Evolutionary conservation across 2,113 vertebrate genomes (phyloP).

Genomic region (Raja brachyura): DNA sequence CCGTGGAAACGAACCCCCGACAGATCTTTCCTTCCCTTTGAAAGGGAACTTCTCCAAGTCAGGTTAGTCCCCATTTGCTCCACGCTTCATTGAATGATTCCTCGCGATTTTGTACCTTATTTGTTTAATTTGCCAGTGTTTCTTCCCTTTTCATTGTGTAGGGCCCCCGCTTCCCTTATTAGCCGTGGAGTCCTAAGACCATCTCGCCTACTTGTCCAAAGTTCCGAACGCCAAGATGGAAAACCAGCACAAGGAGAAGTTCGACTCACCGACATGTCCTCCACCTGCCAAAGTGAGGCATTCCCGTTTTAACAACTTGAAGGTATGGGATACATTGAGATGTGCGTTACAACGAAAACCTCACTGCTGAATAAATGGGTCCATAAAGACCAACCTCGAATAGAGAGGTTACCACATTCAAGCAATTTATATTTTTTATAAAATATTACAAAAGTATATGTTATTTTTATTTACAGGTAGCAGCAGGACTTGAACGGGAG

Average conservation of each 20-base stretch:
- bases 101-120: not conserved
- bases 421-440: not conserved
- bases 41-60: not conserved
- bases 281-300: not conserved
- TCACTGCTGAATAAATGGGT: not conserved
- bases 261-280: not conserved
- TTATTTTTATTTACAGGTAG: not conserved
- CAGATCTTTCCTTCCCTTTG: no score
- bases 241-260: not conserved
- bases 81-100: not conserved
- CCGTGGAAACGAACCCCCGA: no score
- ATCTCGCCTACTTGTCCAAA: not conserved
- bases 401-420: not conserved
- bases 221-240: not conserved
- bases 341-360: no score
- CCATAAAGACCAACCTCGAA: not conserved
- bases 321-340: not conserved
- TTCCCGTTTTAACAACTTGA: conserved; percentile 18
- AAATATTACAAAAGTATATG: not conserved
- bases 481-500: not conserved
- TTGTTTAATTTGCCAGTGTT: not conserved
- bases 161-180: not conserved
- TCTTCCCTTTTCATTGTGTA: no score
- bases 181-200: not conserved
- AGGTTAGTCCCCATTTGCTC: not conserved